Conservation (phyloP, 2,797 vertebrate species). For the Anguilla marmorata region DNA sequence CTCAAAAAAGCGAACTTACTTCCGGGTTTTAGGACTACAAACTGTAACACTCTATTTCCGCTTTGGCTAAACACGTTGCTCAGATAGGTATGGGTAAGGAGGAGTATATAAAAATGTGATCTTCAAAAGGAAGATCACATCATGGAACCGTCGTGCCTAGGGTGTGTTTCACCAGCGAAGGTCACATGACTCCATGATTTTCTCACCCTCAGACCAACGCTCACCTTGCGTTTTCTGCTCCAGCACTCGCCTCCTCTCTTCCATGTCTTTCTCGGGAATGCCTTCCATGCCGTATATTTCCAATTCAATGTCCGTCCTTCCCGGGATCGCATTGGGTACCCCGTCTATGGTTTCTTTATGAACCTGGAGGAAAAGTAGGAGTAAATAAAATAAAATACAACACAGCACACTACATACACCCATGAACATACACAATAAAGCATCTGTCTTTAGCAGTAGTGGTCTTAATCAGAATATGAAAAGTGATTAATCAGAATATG, state of each 20-base stretch:
- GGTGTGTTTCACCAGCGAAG: too few relatives aligned
- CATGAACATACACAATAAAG: not conserved
- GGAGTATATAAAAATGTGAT: too few relatives aligned
- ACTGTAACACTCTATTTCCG: too few relatives aligned
- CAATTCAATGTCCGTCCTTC: slow-evolving; percentile 94
- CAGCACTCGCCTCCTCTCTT: slow-evolving; percentile 87
- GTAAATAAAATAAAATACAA: not conserved
- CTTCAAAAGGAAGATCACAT: too few relatives aligned
- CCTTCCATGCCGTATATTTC: slow-evolving; percentile 99
- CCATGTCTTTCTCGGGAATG: slow-evolving; percentile 99
- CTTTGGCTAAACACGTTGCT: too few relatives aligned
- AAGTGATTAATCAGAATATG: too few relatives aligned
- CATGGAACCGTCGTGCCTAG: too few relatives aligned
- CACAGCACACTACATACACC: not conserved
- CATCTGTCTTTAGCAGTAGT: too few relatives aligned
- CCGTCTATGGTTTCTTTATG: slow-evolving; percentile 99
- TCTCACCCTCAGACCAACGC: not conserved
- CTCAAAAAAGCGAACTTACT: too few relatives aligned
- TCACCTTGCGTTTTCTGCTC: slow-evolving; percentile 97
- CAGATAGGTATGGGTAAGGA: too few relatives aligned
- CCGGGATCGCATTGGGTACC: slow-evolving; percentile 97
- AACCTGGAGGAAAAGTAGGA: slow-evolving; percentile 70
- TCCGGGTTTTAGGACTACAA: too few relatives aligned
- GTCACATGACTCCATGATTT: not conserved
- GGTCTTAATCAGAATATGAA: too few relatives aligned